These are phyloP conservation scores for Cygnus olor DNA, from an alignment of 2,797 vertebrate species.

Conservation along the genomic window DNA sequence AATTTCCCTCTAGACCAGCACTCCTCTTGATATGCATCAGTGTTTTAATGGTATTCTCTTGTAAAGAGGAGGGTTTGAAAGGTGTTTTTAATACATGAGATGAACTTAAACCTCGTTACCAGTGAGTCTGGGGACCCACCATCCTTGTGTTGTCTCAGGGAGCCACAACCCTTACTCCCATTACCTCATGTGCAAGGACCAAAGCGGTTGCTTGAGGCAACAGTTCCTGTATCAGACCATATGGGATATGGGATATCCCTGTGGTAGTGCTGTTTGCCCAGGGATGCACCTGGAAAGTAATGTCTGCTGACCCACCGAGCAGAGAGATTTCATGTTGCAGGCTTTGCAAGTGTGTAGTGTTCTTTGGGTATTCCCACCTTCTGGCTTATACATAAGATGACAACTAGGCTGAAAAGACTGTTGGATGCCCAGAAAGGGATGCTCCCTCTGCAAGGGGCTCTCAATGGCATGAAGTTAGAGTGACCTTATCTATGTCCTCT, in stretches of 20 bases:
- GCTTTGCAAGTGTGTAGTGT: background rate
- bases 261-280: background rate
- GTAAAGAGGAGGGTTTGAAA: background rate
- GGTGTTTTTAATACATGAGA: background rate
- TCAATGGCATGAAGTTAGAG: background rate
- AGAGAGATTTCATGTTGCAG: background rate
- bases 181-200: background rate
- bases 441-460: background rate
- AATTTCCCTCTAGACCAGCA: background rate
- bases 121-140: background rate
- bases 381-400: background rate
- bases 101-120: background rate
- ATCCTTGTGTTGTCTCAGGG: background rate
- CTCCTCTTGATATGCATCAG: background rate
- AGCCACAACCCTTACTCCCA: background rate
- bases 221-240: background rate
- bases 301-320: background rate
- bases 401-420: background rate
- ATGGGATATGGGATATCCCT: background rate
- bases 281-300: background rate
- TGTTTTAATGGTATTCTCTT: constrained; percentile 15
- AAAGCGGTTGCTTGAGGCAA: background rate
- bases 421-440: background rate
- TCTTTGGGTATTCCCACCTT: background rate
- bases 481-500: background rate